phyloP scores from a whole-genome alignment of 2,888 invertebrate species.

The Panopea generosa region DNA sequence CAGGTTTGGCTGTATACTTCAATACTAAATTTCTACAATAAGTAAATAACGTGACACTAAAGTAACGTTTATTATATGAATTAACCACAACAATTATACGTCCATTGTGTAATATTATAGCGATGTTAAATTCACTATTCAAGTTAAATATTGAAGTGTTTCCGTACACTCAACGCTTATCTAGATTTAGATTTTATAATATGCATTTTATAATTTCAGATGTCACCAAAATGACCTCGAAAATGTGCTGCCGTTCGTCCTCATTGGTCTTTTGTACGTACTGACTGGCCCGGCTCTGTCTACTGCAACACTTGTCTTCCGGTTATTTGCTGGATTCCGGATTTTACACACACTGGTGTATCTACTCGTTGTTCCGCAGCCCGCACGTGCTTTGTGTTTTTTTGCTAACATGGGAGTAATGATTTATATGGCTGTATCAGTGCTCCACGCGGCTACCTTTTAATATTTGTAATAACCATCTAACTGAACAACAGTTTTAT shows the following conservation, averaged over 20 bases:
- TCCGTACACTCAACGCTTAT: too few species aligned
- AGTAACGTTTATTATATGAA: too few species aligned
- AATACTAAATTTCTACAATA: too few species aligned
- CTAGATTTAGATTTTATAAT: too few species aligned
- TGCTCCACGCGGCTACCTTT: conserved; percentile 30
- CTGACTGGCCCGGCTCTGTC: conserved; percentile 87
- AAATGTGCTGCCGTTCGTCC: conserved; percentile 89
- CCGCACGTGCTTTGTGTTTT: conserved; percentile 86
- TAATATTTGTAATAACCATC: conserved; percentile 5
- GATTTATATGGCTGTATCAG: conserved; percentile 86
- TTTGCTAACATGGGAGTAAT: conserved; percentile 85
- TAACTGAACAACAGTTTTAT: too few species aligned
- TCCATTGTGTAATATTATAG: too few species aligned
- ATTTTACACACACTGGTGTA: conserved; percentile 89
- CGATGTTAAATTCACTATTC: too few species aligned
- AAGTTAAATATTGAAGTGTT: too few species aligned
- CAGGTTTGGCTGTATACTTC: too few species aligned
- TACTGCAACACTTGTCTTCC: conserved; percentile 87
- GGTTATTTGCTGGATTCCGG: conserved; percentile 87
- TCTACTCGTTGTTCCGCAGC: conserved; percentile 88
- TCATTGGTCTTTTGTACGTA: conserved; percentile 88
- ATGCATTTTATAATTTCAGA: conserved; percentile 85
- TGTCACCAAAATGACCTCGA: conserved; percentile 91
- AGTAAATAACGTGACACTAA: too few species aligned
- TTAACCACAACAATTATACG: too few species aligned